Conservation (phyloP, 2,888 invertebrate genomes). For the Brassicogethes aeneus region DNA sequence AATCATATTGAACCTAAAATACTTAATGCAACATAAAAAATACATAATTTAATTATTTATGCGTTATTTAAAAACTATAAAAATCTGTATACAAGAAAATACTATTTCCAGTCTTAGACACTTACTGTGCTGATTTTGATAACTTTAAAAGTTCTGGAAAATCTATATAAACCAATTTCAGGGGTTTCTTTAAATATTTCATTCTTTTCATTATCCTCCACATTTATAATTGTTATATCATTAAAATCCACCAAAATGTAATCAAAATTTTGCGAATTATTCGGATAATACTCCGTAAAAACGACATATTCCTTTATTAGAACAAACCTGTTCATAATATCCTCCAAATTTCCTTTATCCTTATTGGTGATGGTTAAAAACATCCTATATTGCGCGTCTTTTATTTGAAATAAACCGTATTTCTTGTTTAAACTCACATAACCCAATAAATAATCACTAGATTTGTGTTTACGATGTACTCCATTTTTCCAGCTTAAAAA, state of each 20-base stretch:
- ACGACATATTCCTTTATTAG: background rate
- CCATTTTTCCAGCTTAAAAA: background rate
- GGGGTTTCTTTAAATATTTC: background rate
- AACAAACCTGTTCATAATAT: background rate
- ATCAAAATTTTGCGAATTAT: background rate
- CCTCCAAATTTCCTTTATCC: background rate
- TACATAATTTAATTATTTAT: too few relatives aligned
- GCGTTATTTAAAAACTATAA: background rate
- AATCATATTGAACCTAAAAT: background rate
- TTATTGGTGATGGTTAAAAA: background rate
- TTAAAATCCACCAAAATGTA: background rate
- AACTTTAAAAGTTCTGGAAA: background rate
- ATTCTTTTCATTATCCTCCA: background rate
- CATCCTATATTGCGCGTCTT: background rate
- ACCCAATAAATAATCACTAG: background rate
- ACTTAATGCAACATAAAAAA: too few relatives aligned
- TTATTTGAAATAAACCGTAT: background rate
- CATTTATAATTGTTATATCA: background rate
- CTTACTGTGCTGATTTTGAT: background rate
- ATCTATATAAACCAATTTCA: background rate
- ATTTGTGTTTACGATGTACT: background rate
- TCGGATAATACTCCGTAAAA: background rate
- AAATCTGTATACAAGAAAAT: background rate
- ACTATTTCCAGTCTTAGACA: too few relatives aligned
- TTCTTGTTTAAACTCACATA: background rate